phyloP scores from a whole-genome alignment of 2,888 invertebrate genomes.

The Synanthedon tipuliformis region DNA sequence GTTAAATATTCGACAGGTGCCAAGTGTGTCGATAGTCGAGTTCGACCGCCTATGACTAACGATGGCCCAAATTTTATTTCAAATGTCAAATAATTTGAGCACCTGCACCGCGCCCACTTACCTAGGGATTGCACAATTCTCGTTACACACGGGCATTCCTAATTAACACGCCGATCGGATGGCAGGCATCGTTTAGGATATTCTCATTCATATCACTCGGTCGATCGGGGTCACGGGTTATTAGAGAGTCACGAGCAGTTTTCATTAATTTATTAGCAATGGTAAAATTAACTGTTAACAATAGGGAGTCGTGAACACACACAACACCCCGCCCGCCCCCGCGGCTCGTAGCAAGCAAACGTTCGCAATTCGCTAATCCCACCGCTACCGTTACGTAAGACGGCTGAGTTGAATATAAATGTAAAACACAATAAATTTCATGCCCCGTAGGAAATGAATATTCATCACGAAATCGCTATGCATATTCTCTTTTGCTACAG shows the following conservation, averaged over 20 bases:
- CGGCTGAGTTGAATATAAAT: slow-evolving; percentile 69
- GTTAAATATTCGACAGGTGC: slow-evolving; percentile 70
- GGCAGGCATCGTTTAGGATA: no score
- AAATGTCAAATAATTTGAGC: slow-evolving; percentile 70
- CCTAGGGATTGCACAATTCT: background rate
- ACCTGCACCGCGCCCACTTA: slow-evolving; percentile 33
- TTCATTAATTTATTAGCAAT: slow-evolving; percentile 51
- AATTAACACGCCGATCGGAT: background rate
- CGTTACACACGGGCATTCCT: background rate
- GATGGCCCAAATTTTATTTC: slow-evolving; percentile 66
- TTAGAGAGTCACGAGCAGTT: slow-evolving; percentile 49
- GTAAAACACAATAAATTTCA: slow-evolving; percentile 72
- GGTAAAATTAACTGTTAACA: slow-evolving; percentile 50
- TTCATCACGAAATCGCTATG: slow-evolving; percentile 71
- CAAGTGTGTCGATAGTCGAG: slow-evolving; percentile 69
- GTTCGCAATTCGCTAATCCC: slow-evolving; percentile 68
- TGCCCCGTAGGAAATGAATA: slow-evolving; percentile 71
- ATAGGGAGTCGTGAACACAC: slow-evolving; percentile 46
- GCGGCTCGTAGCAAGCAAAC: slow-evolving; percentile 15
- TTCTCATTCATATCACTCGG: background rate
- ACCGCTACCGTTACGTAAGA: slow-evolving; percentile 70
- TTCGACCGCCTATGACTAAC: slow-evolving; percentile 68
- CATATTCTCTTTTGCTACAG: slow-evolving; percentile 66
- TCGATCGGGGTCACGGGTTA: slow-evolving; percentile 11
- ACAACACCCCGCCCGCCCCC: slow-evolving; percentile 18